phyloP scores from a whole-genome alignment of 2,888 invertebrate genomes.

The Theodoxus fluviatilis region DNA sequence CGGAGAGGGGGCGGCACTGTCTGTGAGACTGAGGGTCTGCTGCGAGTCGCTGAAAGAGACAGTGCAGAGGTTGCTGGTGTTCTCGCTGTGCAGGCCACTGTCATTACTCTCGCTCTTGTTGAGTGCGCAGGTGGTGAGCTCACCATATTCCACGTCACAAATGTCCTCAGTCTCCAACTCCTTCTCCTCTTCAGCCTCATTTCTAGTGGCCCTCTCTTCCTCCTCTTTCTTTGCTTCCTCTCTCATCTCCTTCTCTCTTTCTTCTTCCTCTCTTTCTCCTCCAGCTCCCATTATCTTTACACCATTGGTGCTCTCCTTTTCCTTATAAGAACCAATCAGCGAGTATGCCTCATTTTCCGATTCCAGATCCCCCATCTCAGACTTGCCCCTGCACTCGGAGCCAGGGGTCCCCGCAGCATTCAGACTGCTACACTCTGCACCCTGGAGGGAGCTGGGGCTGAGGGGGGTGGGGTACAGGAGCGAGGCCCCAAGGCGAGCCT shows the following conservation, averaged over 20 bases:
- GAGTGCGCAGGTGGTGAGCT: slow-evolving; percentile 23
- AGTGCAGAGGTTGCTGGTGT: slow-evolving; percentile 44
- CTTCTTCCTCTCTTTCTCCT: slow-evolving; percentile 11
- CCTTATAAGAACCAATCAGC: slow-evolving; percentile 25
- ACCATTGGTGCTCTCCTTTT: no score
- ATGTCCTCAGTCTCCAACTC: not conserved
- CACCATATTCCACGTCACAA: not conserved
- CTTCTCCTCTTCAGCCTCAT: slow-evolving; percentile 24
- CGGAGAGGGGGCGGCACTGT: not conserved
- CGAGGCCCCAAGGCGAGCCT: no score
- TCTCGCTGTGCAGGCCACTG: slow-evolving; percentile 58
- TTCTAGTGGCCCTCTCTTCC: slow-evolving; percentile 14
- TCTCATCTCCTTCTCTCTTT: slow-evolving; percentile 17
- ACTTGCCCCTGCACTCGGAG: no score
- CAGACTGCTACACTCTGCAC: no score
- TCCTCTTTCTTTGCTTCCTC: not conserved
- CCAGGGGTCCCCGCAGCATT: no score
- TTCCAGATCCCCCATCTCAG: no score
- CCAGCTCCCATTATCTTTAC: slow-evolving; percentile 23
- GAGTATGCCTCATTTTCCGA: slow-evolving; percentile 23
- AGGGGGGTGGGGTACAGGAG: no score
- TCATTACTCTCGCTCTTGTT: slow-evolving; percentile 58
- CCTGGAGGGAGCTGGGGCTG: no score
- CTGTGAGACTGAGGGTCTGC: slow-evolving; percentile 29
- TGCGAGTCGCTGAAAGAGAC: slow-evolving; percentile 39